Conservation (phyloP, 2,888 invertebrate species). For the Erannis defoliaria region DNA sequence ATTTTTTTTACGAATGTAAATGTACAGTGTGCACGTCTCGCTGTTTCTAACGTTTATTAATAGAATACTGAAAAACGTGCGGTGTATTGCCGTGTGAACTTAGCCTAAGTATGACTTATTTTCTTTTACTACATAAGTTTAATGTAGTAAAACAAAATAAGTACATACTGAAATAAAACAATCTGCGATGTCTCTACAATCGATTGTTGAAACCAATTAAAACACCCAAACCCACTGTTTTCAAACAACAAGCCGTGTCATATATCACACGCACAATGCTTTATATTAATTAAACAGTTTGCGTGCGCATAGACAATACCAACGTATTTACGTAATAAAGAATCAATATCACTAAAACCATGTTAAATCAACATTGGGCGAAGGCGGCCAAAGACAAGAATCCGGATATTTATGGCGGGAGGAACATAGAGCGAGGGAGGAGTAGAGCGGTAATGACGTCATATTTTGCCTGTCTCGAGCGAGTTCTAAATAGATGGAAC, state of each 20-base stretch:
- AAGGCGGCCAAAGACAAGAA: conserved; percentile 83
- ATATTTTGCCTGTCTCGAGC: conserved; percentile 61
- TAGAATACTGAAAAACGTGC: no score
- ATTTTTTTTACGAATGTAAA: no score
- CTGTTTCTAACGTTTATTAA: no score
- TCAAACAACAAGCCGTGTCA: conserved; percentile 51
- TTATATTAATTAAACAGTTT: conserved; percentile 81
- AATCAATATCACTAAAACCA: conserved; percentile 86
- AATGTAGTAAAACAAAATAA: no score
- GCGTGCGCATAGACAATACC: conserved; percentile 83
- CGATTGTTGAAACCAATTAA: conserved; percentile 16
- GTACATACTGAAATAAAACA: no score
- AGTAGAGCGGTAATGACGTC: conserved; percentile 69
- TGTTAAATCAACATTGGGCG: conserved; percentile 86
- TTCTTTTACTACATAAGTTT: no score
- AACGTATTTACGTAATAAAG: conserved; percentile 82
- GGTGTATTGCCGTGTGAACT: no score
- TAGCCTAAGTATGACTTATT: no score
- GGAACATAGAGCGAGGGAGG: conserved; percentile 62
- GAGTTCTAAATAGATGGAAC: conserved; percentile 27
- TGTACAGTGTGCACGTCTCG: no score
- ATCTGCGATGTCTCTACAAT: neutral
- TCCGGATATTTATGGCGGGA: conserved; percentile 82
- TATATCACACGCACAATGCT: conserved; percentile 60
- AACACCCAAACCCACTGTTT: conserved; percentile 25